Base-by-base conservation (phyloP, 2,113 vertebrate genomes). In the Asarcornis scutulata region DNA sequence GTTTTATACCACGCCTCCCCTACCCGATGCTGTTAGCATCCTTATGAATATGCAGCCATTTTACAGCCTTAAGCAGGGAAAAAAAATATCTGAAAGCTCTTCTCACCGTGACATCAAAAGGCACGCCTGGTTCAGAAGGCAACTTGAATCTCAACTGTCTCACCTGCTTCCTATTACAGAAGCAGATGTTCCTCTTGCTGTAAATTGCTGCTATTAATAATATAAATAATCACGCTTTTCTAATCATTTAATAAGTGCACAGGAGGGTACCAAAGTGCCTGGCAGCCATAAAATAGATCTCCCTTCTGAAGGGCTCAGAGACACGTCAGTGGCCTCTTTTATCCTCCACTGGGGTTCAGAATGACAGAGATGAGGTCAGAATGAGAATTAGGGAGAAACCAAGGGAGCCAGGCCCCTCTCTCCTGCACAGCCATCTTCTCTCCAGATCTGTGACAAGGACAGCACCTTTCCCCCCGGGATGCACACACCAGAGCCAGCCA, bases 201-300 rank as follows among this genome's bases (percentile, higher is more conserved):
- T 7, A 89, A 96, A 95, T 76, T 89, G 91, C 84, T 95, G 82
- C 95, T 96, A 93, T 67, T 91, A 95, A 92, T 89, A 92, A 89
- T 60, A 93, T 58, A 91, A 95, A 95, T 94, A 95, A 94, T 95
- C 73, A 80, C 27, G 31, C 72, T 91, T 71, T 91, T 83, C 82
- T 89, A 91, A 91, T 91, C 32, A 96, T 89, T 89, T 92, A 95
- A 89, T 86, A 92, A 81, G 69, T 83, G 73, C 89, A 94, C 83
- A 88, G 85, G 63, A 93, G 88, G 82, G 82, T 58, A 92, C 40
- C 89, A 89, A 83, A 69, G 73, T 69, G 72, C 62, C 89, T 80
- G 56, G 85, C 58, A 91, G 82, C 22, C 71, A 46, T 66, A 62
- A 91, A 91, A 85, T 50, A 62, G 46, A 36, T 23, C 59, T 92